Conservation (phyloP, 2,797 vertebrate species). For the Chelidonichthys spinosus region DNA sequence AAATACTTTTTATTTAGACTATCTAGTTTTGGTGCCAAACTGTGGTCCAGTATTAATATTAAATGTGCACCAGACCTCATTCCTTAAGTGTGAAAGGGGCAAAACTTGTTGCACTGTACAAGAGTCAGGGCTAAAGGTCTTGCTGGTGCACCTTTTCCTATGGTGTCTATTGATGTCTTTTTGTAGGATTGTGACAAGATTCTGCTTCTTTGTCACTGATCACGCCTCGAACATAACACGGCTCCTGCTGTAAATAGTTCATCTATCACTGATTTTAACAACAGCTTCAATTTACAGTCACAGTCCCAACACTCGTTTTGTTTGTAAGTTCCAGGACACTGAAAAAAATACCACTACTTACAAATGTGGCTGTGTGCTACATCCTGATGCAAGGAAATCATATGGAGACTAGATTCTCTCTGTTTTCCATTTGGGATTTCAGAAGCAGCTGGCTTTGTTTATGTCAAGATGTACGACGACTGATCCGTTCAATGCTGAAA, state of each 20-base stretch:
- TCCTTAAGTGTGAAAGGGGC: conserved; percentile 49
- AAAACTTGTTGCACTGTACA: conserved; percentile 17
- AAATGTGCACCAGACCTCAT: not conserved
- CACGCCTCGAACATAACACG: conserved; percentile 46
- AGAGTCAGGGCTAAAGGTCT: conserved; percentile 57
- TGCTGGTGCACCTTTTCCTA: conserved; percentile 57
- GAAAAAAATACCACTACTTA: conserved; percentile 15
- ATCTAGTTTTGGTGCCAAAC: conserved; percentile 7
- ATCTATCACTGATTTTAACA: conserved; percentile 39
- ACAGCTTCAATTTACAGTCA: conserved; percentile 25
- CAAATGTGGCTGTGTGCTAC: conserved; percentile 6
- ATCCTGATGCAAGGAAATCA: conserved; percentile 16
- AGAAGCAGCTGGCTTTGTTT: conserved; percentile 58
- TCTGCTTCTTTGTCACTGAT: conserved; percentile 35
- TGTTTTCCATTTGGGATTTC: conserved; percentile 31
- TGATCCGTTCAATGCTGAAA: conserved; percentile 26
- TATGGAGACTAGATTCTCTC: not conserved
- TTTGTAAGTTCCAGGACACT: conserved; percentile 16
- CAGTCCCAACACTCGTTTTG: conserved; percentile 15
- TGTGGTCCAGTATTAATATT: not conserved
- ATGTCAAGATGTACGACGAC: conserved; percentile 37
- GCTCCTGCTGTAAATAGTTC: conserved; percentile 55
- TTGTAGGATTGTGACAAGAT: conserved; percentile 32
- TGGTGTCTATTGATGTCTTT: conserved; percentile 48
- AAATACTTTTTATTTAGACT: not conserved